A percentile compares a stretch with the other conserved stretches of the same genome.
These are phyloP conservation scores for Sinodicranocentrus sp. DNA, from an alignment of 2,888 invertebrate species.

Conservation along the genomic window DNA sequence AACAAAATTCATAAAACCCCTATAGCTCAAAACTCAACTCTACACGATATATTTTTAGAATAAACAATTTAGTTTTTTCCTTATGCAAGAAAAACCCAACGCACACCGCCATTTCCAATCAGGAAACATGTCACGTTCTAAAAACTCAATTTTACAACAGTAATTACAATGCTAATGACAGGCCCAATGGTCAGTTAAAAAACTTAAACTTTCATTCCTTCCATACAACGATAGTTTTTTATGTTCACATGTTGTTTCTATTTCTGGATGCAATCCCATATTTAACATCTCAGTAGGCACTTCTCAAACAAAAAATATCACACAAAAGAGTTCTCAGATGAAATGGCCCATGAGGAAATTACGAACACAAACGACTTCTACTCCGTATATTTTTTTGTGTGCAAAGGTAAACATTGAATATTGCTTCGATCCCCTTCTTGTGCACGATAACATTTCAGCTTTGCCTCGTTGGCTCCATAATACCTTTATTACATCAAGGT, in stretches of 20 bases:
- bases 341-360: slow-evolving; percentile 26
- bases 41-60: slow-evolving; percentile 28
- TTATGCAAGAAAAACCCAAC: slow-evolving; percentile 1
- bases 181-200: slow-evolving; percentile 4
- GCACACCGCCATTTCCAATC: neutral
- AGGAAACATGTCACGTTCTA: slow-evolving; percentile 48
- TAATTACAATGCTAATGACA: slow-evolving; percentile 64
- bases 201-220: neutral
- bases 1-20: slow-evolving; percentile 37
- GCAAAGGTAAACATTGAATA: slow-evolving; percentile 29
- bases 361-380: neutral
- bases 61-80: neutral
- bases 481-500: slow-evolving; percentile 46
- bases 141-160: slow-evolving; percentile 51
- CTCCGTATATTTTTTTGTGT: neutral
- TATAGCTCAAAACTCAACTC: neutral
- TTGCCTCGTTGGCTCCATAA: slow-evolving; percentile 47
- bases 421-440: slow-evolving; percentile 3
- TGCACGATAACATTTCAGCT: slow-evolving; percentile 34
- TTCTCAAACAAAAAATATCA: slow-evolving; percentile 10
- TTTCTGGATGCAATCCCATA: slow-evolving; percentile 19
- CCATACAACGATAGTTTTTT: no score
- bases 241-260: no score
- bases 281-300: slow-evolving; percentile 9
- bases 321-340: slow-evolving; percentile 1